phyloP scores from a whole-genome alignment of 2,113 vertebrate species.

The Myrmophylax atrothorax region DNA sequence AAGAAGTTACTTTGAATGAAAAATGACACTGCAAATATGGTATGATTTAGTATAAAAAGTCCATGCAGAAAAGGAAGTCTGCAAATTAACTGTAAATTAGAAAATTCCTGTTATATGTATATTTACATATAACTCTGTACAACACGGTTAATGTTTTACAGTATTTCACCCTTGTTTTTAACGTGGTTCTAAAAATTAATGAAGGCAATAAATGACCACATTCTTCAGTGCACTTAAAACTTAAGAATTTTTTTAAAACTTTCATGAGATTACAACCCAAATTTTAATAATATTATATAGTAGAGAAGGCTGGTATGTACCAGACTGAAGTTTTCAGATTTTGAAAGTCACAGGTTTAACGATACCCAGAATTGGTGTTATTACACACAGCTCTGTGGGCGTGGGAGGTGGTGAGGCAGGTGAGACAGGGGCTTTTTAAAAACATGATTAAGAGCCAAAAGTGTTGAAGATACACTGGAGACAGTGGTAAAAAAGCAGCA shows the following conservation, averaged over 20 bases:
- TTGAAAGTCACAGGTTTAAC: background rate
- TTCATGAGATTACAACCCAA: background rate
- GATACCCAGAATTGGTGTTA: fast-evolving
- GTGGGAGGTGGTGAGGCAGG: background rate
- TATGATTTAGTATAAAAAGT: background rate
- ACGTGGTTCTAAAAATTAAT: background rate
- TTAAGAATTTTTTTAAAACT: background rate
- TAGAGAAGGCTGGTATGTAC: background rate
- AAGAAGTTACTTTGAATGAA: background rate
- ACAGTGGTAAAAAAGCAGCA: background rate
- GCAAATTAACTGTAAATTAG: background rate
- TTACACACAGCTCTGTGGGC: background rate
- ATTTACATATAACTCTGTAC: background rate
- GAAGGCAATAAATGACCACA: background rate
- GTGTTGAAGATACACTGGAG: background rate
- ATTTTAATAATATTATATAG: too few species aligned
- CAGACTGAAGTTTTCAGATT: background rate
- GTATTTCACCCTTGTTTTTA: background rate
- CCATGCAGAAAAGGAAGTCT: background rate
- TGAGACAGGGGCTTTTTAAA: background rate
- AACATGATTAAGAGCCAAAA: background rate
- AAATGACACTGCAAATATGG: background rate
- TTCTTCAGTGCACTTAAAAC: background rate
- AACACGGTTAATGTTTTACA: background rate
- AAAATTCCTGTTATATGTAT: background rate